A percentile compares a stretch with the other conserved stretches of the same genome.
phyloP scores from a whole-genome alignment of 2,888 invertebrate species.

The Rhingia campestris region DNA sequence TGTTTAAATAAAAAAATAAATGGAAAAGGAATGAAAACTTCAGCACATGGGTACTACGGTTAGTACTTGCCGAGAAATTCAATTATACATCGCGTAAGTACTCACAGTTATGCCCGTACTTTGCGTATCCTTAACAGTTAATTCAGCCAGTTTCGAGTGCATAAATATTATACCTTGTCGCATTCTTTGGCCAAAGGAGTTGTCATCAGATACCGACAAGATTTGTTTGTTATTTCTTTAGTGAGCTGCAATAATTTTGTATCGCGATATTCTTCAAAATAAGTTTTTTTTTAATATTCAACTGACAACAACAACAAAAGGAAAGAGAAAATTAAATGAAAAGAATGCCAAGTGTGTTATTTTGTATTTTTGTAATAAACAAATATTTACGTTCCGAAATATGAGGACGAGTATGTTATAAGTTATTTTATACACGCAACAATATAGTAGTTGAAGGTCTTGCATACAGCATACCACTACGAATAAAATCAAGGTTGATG shows the following conservation, averaged over 20 bases:
- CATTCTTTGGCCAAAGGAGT: conserved; percentile 31
- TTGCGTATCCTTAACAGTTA: conserved; percentile 42
- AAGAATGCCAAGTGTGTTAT: neutral
- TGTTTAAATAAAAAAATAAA: no score
- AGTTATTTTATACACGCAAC: no score
- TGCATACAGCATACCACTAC: no score
- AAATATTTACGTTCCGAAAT: neutral
- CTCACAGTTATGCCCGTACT: conserved; percentile 37
- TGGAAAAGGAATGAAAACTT: no score
- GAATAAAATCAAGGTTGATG: no score
- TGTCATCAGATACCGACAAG: neutral
- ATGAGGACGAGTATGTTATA: no score
- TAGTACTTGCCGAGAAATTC: conserved; percentile 34
- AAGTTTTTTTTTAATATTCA: neutral
- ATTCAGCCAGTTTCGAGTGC: conserved; percentile 35
- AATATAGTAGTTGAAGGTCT: no score
- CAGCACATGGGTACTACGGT: neutral
- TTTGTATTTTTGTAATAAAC: neutral
- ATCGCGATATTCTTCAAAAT: conserved; percentile 18
- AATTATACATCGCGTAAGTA: conserved; percentile 46
- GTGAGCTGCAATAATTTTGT: conserved; percentile 10
- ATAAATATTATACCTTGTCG: conserved; percentile 15
- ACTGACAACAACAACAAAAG: conserved; percentile 1
- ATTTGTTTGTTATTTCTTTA: neutral
- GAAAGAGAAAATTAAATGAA: conserved; percentile 19